Percentiles rank a stretch among this genome's conserved stretches.
Evolutionary conservation across 2,113 vertebrate species (phyloP).

Genomic region (Saguinus imperator): DNA sequence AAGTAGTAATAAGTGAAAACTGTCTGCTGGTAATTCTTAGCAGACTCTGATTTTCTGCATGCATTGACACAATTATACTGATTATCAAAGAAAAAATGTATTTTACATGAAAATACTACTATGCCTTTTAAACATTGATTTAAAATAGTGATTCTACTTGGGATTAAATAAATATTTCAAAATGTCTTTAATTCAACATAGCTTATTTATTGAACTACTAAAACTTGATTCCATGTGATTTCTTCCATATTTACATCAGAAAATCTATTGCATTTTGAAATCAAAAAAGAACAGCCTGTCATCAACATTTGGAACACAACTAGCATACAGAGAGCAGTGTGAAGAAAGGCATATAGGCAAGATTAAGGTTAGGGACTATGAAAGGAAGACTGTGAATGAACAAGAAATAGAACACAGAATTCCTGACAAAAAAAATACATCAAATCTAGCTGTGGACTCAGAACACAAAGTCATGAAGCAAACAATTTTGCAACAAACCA

Average conservation of each 20-base stretch:
- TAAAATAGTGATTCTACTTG: slow-evolving; percentile 38
- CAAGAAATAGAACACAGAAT: not conserved
- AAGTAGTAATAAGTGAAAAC: not conserved
- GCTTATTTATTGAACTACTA: slow-evolving; percentile 16
- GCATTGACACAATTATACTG: too few species aligned
- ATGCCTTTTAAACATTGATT: not conserved
- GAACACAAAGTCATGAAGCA: slow-evolving; percentile 16
- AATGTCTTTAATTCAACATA: slow-evolving; percentile 11
- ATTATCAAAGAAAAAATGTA: too few species aligned
- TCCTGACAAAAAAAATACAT: not conserved
- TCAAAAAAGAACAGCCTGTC: not conserved
- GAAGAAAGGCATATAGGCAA: not conserved
- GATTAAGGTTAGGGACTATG: not conserved
- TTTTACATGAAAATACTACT: slow-evolving; percentile 50
- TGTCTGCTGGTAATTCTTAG: too few species aligned
- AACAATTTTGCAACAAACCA: not conserved
- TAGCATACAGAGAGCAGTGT: not conserved
- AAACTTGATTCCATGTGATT: slow-evolving; percentile 14
- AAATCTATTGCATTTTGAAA: slow-evolving; percentile 8
- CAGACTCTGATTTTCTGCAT: too few species aligned
- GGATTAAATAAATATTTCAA: slow-evolving; percentile 46
- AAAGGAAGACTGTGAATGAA: not conserved
- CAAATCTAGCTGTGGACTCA: not conserved
- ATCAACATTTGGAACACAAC: slow-evolving; percentile 2
- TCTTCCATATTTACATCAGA: not conserved